Evolutionary conservation across 2,113 vertebrate genomes (phyloP).

Genomic region (Bothrops jararaca): DNA sequence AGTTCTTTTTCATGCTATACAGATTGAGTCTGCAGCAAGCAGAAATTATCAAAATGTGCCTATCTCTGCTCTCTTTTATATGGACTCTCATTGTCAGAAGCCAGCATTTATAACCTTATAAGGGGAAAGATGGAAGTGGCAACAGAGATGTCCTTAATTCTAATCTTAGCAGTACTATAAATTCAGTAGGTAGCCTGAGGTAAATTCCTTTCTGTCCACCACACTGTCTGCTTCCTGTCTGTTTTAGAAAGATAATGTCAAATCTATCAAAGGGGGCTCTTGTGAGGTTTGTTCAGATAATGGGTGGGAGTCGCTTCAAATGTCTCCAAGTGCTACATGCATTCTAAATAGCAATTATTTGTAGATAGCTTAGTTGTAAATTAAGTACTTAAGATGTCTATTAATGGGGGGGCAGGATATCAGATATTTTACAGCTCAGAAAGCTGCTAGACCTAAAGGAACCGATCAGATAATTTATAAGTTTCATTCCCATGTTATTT

Average conservation of each 20-base stretch:
- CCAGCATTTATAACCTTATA: not conserved
- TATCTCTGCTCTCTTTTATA: not conserved
- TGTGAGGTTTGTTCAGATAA: not conserved
- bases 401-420: not conserved
- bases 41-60: not conserved
- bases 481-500: not conserved
- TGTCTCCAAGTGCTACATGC: not conserved
- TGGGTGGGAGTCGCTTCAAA: not conserved
- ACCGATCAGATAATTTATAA: not conserved
- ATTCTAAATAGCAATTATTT: not conserved
- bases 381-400: not conserved
- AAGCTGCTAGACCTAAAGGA: not conserved
- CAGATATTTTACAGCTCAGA: not conserved
- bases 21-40: not conserved
- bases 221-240: not conserved
- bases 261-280: not conserved
- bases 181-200: not conserved
- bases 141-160: not conserved
- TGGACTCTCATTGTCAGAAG: not conserved
- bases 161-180: not conserved
- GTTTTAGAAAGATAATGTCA: not conserved
- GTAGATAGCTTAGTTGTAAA: not conserved
- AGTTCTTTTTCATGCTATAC: not conserved
- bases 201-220: not conserved
- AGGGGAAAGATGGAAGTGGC: not conserved